Evolutionary conservation across 2,113 vertebrate genomes (phyloP).

Genomic region (Delphinapterus leucas): DNA sequence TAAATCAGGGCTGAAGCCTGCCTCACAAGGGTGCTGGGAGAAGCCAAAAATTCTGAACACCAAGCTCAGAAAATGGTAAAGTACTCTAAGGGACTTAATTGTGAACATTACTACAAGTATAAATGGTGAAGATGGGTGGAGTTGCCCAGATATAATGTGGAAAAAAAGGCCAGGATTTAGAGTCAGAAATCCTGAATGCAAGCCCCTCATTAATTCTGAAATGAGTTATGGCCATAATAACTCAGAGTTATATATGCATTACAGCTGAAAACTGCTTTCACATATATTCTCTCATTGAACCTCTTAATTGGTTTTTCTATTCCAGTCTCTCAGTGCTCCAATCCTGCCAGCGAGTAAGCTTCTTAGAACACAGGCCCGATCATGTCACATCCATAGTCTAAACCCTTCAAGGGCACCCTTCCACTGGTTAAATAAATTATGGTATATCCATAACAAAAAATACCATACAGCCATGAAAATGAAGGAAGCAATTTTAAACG

Average conservation of each 20-base stretch:
- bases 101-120: constrained; percentile 12
- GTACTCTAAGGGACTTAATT: not conserved
- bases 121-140: constrained; percentile 12
- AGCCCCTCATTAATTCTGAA: constrained; percentile 37
- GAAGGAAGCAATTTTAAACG: not conserved
- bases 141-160: constrained; percentile 14
- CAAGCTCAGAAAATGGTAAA: constrained; percentile 36
- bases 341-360: not conserved
- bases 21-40: not conserved
- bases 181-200: constrained; percentile 44
- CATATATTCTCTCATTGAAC: constrained; percentile 49
- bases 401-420: not conserved
- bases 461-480: not conserved
- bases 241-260: constrained; percentile 43
- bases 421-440: not conserved
- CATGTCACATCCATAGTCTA: not conserved
- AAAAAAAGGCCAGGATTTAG: constrained; percentile 28
- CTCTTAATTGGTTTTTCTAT: constrained; percentile 40
- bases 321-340: not conserved
- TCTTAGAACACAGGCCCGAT: not conserved
- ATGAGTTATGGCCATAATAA: constrained; percentile 46
- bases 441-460: constrained; percentile 4
- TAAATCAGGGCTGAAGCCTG: constrained; percentile 12
- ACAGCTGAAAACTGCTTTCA: constrained; percentile 31
- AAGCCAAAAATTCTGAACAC: not conserved